A percentile compares a stretch with the other conserved stretches of the same genome.
These are phyloP conservation scores for Pachypeltis micranthus DNA, from an alignment of 1,140 invertebrate genomes.

Conservation along the genomic window DNA sequence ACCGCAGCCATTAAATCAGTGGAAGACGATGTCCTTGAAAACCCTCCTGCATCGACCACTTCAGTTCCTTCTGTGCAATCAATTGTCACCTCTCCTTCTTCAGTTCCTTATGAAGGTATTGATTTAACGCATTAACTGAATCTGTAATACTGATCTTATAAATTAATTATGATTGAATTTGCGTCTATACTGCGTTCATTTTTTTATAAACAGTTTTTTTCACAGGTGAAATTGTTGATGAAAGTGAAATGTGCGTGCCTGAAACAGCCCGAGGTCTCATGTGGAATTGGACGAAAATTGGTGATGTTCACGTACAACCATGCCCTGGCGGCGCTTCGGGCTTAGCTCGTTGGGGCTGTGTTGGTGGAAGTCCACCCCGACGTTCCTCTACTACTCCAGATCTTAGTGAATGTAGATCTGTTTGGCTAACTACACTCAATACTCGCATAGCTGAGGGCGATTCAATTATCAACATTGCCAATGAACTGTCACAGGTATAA, in stretches of 20 bases:
- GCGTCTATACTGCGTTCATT: too few relatives aligned
- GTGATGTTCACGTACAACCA: conserved; percentile 58
- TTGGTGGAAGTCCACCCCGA: conserved; percentile 33
- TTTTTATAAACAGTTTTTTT: too few relatives aligned
- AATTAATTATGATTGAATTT: too few relatives aligned
- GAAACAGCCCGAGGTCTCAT: conserved; percentile 59
- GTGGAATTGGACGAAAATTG: conserved; percentile 77
- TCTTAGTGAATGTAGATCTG: conserved; percentile 78
- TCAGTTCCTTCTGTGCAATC: conserved; percentile 21
- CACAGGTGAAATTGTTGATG: conserved; percentile 26
- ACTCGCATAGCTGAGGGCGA: conserved; percentile 63
- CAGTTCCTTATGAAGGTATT: conserved; percentile 12
- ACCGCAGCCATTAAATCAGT: not conserved
- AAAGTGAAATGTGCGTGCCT: conserved; percentile 45
- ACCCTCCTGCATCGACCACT: not conserved
- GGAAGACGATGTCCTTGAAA: not conserved
- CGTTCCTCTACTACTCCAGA: conserved; percentile 73
- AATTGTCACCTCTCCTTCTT: not conserved
- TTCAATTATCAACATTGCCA: conserved; percentile 62
- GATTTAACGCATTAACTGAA: too few relatives aligned
- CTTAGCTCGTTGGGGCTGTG: conserved; percentile 66
- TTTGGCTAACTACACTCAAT: conserved; percentile 76
- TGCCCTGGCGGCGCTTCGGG: conserved; percentile 82
- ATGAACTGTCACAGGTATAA: conserved; percentile 58
- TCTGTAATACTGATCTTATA: too few relatives aligned